These are phyloP conservation scores for Carduelis carduelis DNA, from an alignment of 2,797 vertebrate genomes.

Conservation along the genomic window DNA sequence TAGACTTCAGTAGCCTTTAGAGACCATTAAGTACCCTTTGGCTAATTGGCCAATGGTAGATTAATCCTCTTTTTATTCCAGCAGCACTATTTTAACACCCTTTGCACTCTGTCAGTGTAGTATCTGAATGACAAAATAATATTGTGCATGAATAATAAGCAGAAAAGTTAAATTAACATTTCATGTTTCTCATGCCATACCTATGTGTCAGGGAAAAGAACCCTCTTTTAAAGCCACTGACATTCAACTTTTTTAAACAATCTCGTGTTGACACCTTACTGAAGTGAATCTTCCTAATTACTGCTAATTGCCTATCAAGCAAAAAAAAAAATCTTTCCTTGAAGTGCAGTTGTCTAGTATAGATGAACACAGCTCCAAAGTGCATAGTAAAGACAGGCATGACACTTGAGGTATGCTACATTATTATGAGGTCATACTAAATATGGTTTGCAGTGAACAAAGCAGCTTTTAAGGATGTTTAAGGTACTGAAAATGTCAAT, in stretches of 20 bases:
- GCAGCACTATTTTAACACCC: conserved; percentile 79
- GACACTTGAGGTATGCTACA: conserved; percentile 69
- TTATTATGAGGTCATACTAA: conserved; percentile 78
- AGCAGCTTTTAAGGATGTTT: conserved; percentile 66
- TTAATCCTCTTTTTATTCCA: conserved; percentile 81
- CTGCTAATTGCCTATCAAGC: conserved; percentile 78
- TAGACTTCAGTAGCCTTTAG: conserved; percentile 81
- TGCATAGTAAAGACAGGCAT: conserved; percentile 66
- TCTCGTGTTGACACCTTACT: conserved; percentile 75
- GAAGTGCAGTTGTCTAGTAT: conserved; percentile 73
- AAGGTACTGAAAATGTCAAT: conserved; percentile 70
- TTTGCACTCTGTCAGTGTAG: conserved; percentile 78
- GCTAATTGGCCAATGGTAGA: conserved; percentile 83
- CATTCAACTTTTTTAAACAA: conserved; percentile 76
- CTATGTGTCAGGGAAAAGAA: conserved; percentile 72
- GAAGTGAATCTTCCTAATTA: conserved; percentile 81
- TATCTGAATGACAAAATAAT: conserved; percentile 84
- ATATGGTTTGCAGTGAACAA: conserved; percentile 75
- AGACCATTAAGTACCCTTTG: conserved; percentile 82
- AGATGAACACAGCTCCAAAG: conserved; percentile 64
- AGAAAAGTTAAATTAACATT: conserved; percentile 84
- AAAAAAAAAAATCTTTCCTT: conserved; percentile 57
- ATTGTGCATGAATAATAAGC: conserved; percentile 83
- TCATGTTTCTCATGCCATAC: conserved; percentile 79
- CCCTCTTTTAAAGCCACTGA: conserved; percentile 74